phyloP scores from a whole-genome alignment of 1,140 invertebrate genomes.

The Anadara kagoshimensis region DNA sequence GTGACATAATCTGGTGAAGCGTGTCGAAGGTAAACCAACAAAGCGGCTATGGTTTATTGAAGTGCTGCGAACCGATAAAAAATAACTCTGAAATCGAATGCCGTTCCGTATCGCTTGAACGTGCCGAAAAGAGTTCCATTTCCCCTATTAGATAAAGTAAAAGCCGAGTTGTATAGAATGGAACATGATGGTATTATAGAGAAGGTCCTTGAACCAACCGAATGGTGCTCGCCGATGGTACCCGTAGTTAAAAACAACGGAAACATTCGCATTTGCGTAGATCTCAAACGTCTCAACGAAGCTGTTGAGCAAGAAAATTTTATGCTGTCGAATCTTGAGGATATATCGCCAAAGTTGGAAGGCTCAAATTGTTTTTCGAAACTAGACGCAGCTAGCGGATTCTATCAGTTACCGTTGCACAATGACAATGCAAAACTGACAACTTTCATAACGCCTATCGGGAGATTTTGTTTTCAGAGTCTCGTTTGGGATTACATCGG shows the following conservation, averaged over 20 bases:
- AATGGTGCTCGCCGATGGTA: slow-evolving; percentile 42
- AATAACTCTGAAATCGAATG: slow-evolving; percentile 15
- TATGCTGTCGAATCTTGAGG: slow-evolving; percentile 29
- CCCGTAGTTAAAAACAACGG: slow-evolving; percentile 38
- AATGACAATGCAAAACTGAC: slow-evolving; percentile 22
- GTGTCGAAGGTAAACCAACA: no score
- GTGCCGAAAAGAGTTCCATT: slow-evolving; percentile 35
- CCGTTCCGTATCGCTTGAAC: slow-evolving; percentile 19
- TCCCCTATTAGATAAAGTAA: slow-evolving; percentile 35
- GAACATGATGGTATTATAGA: slow-evolving; percentile 38
- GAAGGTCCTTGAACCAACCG: slow-evolving; percentile 28
- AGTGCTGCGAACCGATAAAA: no score
- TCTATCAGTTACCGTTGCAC: slow-evolving; percentile 54
- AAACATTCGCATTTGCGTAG: slow-evolving; percentile 33
- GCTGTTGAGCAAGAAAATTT: slow-evolving; percentile 33
- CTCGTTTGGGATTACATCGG: slow-evolving; percentile 33
- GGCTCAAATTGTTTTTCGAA: slow-evolving; percentile 41
- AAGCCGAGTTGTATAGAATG: slow-evolving; percentile 41
- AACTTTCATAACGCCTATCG: slow-evolving; percentile 45
- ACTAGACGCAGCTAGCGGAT: slow-evolving; percentile 74
- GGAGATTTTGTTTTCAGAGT: slow-evolving; percentile 40
- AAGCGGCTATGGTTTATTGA: no score
- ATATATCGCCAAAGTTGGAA: slow-evolving; percentile 11
- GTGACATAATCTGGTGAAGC: no score
- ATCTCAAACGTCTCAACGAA: slow-evolving; percentile 45